A percentile compares a stretch with the other conserved stretches of the same genome.
Conservation (phyloP, 2,888 invertebrate genomes). For the Patella depressa region DNA sequence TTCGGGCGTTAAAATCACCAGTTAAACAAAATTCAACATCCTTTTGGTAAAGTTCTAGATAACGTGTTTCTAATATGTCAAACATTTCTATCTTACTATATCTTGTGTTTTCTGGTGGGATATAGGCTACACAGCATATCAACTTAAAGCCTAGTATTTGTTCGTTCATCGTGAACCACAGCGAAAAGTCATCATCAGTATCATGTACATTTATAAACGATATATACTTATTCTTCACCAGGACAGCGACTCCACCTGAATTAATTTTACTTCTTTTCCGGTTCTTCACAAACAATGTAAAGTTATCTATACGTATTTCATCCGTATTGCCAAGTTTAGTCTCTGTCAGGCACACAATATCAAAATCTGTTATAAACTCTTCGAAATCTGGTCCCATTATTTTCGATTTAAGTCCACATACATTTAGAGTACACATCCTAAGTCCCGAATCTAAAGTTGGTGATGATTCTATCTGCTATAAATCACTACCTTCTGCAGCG, state of each 20-base stretch:
- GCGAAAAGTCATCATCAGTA: constrained; percentile 4
- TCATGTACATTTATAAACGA: neutral
- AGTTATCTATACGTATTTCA: too few species aligned
- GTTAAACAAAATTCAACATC: neutral
- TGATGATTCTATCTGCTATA: neutral
- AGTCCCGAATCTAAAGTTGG: neutral
- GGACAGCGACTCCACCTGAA: neutral
- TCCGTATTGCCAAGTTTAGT: constrained; percentile 1
- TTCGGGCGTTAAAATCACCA: neutral
- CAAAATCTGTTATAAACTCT: constrained; percentile 2
- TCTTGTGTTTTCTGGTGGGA: neutral
- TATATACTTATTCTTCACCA: neutral
- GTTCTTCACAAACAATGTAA: too few species aligned
- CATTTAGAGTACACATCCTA: too few species aligned
- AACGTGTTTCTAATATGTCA: neutral
- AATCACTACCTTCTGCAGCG: neutral
- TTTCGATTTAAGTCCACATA: constrained; percentile 1
- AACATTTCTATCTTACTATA: neutral
- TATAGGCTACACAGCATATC: neutral
- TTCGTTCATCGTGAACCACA: neutral
- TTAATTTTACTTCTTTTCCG: neutral
- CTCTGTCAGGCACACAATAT: neutral
- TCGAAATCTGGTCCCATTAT: neutral
- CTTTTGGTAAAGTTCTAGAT: neutral
- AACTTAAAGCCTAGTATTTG: neutral